Conservation (phyloP, 2,888 invertebrate species). For the Cantharis lateralis region DNA sequence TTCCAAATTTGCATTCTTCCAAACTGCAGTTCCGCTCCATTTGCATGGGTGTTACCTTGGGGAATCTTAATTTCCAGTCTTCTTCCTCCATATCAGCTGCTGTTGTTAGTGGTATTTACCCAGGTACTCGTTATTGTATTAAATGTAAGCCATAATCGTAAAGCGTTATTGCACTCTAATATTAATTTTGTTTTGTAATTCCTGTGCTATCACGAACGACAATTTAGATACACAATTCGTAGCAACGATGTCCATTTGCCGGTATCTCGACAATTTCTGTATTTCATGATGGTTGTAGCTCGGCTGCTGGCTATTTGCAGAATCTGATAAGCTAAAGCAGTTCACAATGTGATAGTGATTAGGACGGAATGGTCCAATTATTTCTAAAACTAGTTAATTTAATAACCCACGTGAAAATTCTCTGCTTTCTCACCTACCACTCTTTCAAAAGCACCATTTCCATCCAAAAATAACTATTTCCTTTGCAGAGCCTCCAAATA, state of each 20-base stretch:
- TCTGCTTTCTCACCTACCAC: neutral
- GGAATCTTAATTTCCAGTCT: neutral
- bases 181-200: constrained; percentile 15
- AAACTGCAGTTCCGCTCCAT: neutral
- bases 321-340: constrained; percentile 3
- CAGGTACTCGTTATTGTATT: neutral
- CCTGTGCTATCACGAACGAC: constrained; percentile 15
- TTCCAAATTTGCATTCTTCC: neutral
- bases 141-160: neutral
- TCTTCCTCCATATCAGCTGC: neutral
- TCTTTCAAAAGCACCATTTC: neutral
- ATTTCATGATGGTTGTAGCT: constrained; percentile 14
- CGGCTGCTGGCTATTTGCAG: constrained; percentile 1
- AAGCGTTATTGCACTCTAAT: constrained; percentile 1
- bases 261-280: constrained; percentile 25
- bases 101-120: neutral
- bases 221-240: constrained; percentile 22
- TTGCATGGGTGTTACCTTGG: neutral
- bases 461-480: neutral
- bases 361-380: neutral
- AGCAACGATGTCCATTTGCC: constrained; percentile 27
- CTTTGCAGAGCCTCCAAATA: neutral
- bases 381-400: constrained; percentile 1
- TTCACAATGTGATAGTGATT: constrained; percentile 1
- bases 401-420: neutral